Base-by-base conservation (phyloP, 2,797 vertebrate genomes). In the Sorex maritimensis region DNA sequence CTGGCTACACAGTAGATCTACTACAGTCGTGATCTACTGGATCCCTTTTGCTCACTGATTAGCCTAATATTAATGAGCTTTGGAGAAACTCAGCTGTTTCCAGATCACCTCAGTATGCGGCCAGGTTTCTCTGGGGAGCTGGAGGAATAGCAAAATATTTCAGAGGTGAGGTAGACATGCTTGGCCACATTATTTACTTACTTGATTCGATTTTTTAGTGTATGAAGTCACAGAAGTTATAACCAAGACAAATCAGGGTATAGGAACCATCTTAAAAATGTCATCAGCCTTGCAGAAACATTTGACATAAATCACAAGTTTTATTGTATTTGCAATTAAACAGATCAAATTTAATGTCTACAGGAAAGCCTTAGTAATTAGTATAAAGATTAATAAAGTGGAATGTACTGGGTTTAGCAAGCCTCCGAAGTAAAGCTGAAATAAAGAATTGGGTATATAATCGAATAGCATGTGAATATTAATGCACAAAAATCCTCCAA, bases 301-400 rank as follows among this genome's bases (percentile, higher is more conserved):
- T 92, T 93, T 97, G 96, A 96, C 90, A 95, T 96, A 97, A 98
- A 98, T 98, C 97, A 97, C 71, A 80, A 95, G 96, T 98, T 98
- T 97, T 98, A 98, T 98, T 96, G 97, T 98, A 98, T 98, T 98
- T 98, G 94, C 97, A 98, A 96, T 98, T 98, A 97, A 98, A 96
- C 97, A 98, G 92, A 98, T 98, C 97, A 98, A 97, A 97, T 97
- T 82, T 96, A 96, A 98, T 97, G 94, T 98, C 95, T 94, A 90
- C 93, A 94, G 97, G 98, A 94, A 98, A 98, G 93, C 95, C 95
- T 97, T 93, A 96, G 97, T 98, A 98, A 99, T 99, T 99, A 98
- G 97, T 95, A 97, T 97, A 95, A 97, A 98, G 98, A 98, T 99
- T 98, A 98, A 98, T 96, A 97, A 77, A 93, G 95, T 97, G 96